Conservation (phyloP, 64 coral and sea anemone species). For the Stichodactyla mertensii region DNA sequence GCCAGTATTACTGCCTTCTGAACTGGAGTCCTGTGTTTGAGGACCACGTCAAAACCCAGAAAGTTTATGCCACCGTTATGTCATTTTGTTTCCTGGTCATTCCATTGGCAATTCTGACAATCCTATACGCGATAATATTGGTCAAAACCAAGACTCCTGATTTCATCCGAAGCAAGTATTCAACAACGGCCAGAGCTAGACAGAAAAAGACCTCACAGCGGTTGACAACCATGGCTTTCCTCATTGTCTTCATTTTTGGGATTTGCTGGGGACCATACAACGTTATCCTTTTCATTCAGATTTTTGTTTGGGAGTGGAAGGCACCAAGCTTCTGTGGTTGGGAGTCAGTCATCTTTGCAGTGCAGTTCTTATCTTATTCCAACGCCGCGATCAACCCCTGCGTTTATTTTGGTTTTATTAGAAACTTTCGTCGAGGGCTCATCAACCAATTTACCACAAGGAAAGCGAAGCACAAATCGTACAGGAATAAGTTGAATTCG, state of each 20-base stretch:
- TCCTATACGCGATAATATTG: constrained; percentile 22
- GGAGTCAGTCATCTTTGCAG: neutral
- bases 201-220: constrained; percentile 20
- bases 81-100: constrained; percentile 27
- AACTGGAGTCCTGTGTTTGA: neutral
- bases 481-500: neutral
- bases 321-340: neutral
- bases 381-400: constrained; percentile 46
- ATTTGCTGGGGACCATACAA: constrained; percentile 20
- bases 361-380: constrained; percentile 20
- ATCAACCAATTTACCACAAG: neutral
- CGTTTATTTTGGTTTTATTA: constrained; percentile 25
- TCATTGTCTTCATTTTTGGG: constrained; percentile 8
- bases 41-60: neutral
- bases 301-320: constrained; percentile 23
- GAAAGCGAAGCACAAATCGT: neutral
- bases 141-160: constrained; percentile 14
- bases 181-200: neutral
- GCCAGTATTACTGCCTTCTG: neutral
- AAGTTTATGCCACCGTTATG: neutral
- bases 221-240: constrained; percentile 14
- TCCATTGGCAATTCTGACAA: constrained; percentile 5
- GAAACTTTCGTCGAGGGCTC: constrained; percentile 33
- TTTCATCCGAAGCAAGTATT: neutral
- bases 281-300: constrained; percentile 10